Evolutionary conservation across 2,888 invertebrate species (phyloP).

Genomic region (Cryptosula pallasiana): DNA sequence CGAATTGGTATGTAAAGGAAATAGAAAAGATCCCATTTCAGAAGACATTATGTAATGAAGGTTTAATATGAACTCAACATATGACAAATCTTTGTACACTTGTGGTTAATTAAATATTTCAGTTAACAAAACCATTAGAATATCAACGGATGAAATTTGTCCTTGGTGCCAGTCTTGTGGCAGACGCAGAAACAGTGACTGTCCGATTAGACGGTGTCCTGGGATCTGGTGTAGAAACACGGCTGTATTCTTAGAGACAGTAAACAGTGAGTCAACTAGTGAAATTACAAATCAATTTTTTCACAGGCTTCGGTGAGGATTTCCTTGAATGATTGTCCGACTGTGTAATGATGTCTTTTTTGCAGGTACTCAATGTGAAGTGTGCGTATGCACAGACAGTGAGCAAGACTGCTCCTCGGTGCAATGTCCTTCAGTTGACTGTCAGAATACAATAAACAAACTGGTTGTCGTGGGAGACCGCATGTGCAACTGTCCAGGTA

Average conservation of each 20-base stretch:
- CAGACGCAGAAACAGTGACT: background rate
- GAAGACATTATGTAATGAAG: too few relatives aligned
- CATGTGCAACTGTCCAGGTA: constrained; percentile 20
- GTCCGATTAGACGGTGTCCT: constrained; percentile 4
- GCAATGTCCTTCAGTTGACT: background rate
- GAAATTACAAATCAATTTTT: too few relatives aligned
- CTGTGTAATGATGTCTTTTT: too few relatives aligned
- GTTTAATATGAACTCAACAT: too few relatives aligned
- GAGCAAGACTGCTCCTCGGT: constrained; percentile 3
- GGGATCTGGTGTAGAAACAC: background rate
- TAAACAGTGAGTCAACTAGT: background rate
- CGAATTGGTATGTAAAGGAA: background rate
- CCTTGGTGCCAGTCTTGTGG: background rate
- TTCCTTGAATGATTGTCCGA: too few relatives aligned
- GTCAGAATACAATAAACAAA: background rate
- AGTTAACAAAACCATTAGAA: constrained; percentile 7
- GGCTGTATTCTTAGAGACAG: background rate
- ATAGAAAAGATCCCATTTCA: too few relatives aligned
- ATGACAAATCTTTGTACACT: too few relatives aligned
- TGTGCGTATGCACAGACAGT: background rate
- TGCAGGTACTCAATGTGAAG: background rate
- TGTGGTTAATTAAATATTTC: too few relatives aligned
- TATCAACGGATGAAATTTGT: constrained; percentile 1
- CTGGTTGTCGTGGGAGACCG: background rate
- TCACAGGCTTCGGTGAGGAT: too few relatives aligned